Evolutionary conservation across 2,888 invertebrate species (phyloP).

Genomic region (Conops quadrifasciatus): DNA sequence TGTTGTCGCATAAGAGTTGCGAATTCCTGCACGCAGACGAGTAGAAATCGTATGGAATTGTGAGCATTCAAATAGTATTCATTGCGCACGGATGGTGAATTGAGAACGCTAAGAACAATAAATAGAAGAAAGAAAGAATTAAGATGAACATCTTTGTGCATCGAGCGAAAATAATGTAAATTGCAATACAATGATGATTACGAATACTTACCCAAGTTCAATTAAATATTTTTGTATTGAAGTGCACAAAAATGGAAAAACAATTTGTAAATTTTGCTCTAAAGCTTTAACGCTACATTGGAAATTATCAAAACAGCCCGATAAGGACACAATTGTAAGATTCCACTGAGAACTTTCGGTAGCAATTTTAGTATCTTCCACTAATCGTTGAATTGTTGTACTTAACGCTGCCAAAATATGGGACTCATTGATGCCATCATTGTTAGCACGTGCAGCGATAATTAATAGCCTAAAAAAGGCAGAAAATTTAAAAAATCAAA

Average conservation of each 20-base stretch:
- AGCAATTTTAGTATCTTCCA: constrained; percentile 41
- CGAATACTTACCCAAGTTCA: constrained; percentile 50
- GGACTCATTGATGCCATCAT: constrained; percentile 43
- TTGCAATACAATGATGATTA: not conserved
- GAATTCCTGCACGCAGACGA: constrained; percentile 64
- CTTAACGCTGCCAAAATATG: constrained; percentile 48
- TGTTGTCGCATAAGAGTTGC: constrained; percentile 52
- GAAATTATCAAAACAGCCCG: constrained; percentile 62
- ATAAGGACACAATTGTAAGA: constrained; percentile 52
- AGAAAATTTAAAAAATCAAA: not conserved
- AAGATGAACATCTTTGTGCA: not conserved
- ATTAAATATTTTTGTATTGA: constrained; percentile 54
- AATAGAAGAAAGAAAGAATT: not conserved
- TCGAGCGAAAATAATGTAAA: not conserved
- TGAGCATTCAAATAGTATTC: constrained; percentile 62
- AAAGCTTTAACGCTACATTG: constrained; percentile 55
- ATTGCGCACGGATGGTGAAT: constrained; percentile 61
- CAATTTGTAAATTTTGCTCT: constrained; percentile 45
- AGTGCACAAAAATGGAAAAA: constrained; percentile 53
- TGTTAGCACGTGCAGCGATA: constrained; percentile 42
- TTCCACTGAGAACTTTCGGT: constrained; percentile 50
- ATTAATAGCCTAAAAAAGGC: constrained; percentile 44
- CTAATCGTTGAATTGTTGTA: constrained; percentile 45
- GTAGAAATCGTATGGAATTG: constrained; percentile 63
- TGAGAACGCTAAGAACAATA: constrained; percentile 44